Conservation (phyloP, 2,113 vertebrate species). For the Neolamprologus toae region DNA sequence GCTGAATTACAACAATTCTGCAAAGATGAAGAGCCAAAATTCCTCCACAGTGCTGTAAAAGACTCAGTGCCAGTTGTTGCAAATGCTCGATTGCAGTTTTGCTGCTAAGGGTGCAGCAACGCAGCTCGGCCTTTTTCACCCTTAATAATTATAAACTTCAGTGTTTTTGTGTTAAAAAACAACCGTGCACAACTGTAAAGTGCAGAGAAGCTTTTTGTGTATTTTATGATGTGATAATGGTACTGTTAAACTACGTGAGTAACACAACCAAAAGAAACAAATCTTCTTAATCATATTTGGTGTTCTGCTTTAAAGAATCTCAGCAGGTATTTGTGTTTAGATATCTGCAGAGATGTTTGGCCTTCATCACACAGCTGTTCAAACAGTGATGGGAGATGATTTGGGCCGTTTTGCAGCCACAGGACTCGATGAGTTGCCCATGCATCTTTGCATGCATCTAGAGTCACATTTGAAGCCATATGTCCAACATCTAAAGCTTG, state of each 20-base stretch:
- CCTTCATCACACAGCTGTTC: not conserved
- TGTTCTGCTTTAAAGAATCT: not conserved
- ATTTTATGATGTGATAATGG: not conserved
- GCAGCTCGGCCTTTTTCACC: not conserved
- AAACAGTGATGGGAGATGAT: not conserved
- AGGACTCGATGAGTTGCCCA: not conserved
- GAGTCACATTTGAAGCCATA: not conserved
- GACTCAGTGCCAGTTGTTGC: not conserved
- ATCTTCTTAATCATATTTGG: not conserved
- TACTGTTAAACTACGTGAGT: not conserved
- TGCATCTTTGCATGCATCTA: not conserved
- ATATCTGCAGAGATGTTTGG: not conserved
- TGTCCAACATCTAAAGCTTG: not conserved
- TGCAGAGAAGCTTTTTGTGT: not conserved
- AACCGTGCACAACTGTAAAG: not conserved
- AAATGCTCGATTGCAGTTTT: not conserved
- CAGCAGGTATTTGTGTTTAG: not conserved
- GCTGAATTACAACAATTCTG: not conserved
- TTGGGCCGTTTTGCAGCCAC: not conserved
- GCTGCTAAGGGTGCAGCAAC: not conserved
- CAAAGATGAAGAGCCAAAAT: not conserved
- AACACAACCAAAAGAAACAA: not conserved
- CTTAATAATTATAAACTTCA: not conserved
- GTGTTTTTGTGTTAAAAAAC: not conserved
- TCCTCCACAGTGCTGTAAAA: not conserved